These are phyloP conservation scores for Drosophila asahinai DNA, from an alignment of 1,140 invertebrate species.

Conservation along the genomic window DNA sequence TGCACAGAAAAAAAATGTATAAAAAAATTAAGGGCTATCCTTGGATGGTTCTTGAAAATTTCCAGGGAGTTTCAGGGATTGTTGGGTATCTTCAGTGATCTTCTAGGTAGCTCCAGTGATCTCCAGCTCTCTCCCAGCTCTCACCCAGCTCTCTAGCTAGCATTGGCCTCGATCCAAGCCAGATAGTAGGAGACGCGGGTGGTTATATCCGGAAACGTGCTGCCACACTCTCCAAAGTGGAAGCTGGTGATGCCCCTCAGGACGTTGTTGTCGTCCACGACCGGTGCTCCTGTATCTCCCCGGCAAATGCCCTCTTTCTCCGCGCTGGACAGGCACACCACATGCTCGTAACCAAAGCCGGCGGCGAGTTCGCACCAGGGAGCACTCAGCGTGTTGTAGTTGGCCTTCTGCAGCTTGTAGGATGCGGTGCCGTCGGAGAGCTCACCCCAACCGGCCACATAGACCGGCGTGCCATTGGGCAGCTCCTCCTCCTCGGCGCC, in stretches of 20 bases:
- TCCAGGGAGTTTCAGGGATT: neutral
- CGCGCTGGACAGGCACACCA: conserved; percentile 57
- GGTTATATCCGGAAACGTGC: conserved; percentile 64
- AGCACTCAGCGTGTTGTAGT: conserved; percentile 53
- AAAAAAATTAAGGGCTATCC: conserved; percentile 38
- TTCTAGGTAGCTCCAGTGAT: neutral
- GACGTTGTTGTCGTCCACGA: conserved; percentile 46
- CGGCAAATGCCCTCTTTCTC: conserved; percentile 68
- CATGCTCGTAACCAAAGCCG: conserved; percentile 69
- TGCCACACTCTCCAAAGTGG: conserved; percentile 71
- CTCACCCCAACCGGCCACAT: conserved; percentile 73
- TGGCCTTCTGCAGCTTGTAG: conserved; percentile 70
- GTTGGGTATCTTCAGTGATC: neutral
- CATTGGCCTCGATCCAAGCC: conserved; percentile 59
- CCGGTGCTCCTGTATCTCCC: conserved; percentile 68
- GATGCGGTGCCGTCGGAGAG: conserved; percentile 42
- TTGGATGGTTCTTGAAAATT: neutral
- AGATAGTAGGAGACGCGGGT: conserved; percentile 56
- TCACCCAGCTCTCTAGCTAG: neutral
- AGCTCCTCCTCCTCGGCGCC: conserved; percentile 29
- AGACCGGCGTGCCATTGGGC: conserved; percentile 60
- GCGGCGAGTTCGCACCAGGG: conserved; percentile 58
- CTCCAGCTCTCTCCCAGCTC: neutral
- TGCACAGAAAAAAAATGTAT: conserved; percentile 57
- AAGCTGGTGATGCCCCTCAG: conserved; percentile 66